Percentiles rank a stretch among this genome's conserved stretches.
Evolutionary conservation across 2,113 vertebrate genomes (phyloP).

Genomic region (Larimichthys polyactis): DNA sequence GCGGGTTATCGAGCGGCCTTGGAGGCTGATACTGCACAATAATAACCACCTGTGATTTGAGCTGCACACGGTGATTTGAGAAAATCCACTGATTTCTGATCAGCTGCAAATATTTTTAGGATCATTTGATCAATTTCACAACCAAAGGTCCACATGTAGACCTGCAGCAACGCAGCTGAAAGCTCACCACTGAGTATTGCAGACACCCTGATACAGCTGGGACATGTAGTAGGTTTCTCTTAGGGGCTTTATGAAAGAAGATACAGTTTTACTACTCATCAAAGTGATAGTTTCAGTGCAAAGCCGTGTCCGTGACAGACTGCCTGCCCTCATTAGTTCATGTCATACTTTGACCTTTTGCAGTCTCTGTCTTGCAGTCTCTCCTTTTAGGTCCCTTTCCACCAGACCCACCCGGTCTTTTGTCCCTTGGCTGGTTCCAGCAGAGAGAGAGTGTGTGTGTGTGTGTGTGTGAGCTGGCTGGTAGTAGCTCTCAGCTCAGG

Average conservation of each 20-base stretch:
- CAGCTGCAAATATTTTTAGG: too few species aligned
- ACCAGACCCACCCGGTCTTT: conserved; percentile 52
- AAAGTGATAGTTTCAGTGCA: conserved; percentile 39
- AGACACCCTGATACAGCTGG: not conserved
- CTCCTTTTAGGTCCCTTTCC: conserved; percentile 49
- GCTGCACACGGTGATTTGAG: conserved; percentile 5
- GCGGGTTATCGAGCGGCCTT: conserved; percentile 49
- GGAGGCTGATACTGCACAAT: conserved; percentile 42
- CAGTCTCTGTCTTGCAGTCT: conserved; percentile 32
- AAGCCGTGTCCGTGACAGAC: conserved; percentile 34
- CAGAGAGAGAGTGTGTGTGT: conserved; percentile 15
- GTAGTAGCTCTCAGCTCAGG: conserved; percentile 53
- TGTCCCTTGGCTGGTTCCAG: conserved; percentile 57
- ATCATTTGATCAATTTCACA: not conserved
- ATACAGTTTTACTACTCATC: conserved; percentile 45
- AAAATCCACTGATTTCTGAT: conserved; percentile 3
- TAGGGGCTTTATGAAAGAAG: conserved; percentile 18
- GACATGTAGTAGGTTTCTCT: not conserved
- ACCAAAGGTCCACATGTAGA: not conserved
- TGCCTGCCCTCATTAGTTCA: conserved; percentile 62
- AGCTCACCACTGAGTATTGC: not conserved
- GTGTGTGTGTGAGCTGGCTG: conserved; percentile 36
- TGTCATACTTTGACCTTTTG: conserved; percentile 70
- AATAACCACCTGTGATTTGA: conserved; percentile 43
- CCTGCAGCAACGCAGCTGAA: not conserved